Evolutionary conservation across 2,113 vertebrate species (phyloP), one percentile per base, ranked within the genome.

Genomic region (Corapipo altera): DNA sequence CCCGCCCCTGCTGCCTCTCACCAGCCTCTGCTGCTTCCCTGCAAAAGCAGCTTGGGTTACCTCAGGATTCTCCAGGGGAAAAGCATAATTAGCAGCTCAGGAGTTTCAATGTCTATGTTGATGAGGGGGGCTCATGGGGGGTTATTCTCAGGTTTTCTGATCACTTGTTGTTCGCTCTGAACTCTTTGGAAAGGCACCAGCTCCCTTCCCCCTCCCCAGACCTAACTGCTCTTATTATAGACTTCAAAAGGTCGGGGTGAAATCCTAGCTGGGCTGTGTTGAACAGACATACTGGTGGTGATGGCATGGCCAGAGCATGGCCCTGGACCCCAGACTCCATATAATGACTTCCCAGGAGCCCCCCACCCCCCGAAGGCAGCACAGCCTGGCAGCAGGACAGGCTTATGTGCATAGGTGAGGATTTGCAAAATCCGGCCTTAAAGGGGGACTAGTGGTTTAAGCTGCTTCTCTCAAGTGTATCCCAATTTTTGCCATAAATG

Each of bases 101-200:
- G 95, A 88, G 67, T 59, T 95, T 76, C 75, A 94, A 49, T 91
- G 91, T 17, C 75, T 51, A 1, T 0, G 0, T 41, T 57, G n/a
- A 88, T 84, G 73, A 58, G 59, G 72, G 72, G 78, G 69, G 84
- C 52, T 89, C n/a, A 7, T 0, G 4, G 93, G 30, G 75, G 55
- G 67, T 78, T 91, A 71, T 74, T 94, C 93, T 94, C 84, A 69
- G 89, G 76, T 95, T 97, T 93, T 97, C 93, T 80, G 90, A 93
- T 95, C 93, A 24, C 94, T 95, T 93, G 35, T 27, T 65, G 18
- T 15, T 92, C 72, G 79, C 71, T 84, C 80, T 81, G 94, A 97
- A 96, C 70, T 90, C 95, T 88, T 81, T 70, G 84, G 88, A 95
- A 95, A 91, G 59, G 89, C 71, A 93, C 20, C 71, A 92, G 41